phyloP scores from a whole-genome alignment of 2,888 invertebrate species.

The Hirtodrosophila trivittata region DNA sequence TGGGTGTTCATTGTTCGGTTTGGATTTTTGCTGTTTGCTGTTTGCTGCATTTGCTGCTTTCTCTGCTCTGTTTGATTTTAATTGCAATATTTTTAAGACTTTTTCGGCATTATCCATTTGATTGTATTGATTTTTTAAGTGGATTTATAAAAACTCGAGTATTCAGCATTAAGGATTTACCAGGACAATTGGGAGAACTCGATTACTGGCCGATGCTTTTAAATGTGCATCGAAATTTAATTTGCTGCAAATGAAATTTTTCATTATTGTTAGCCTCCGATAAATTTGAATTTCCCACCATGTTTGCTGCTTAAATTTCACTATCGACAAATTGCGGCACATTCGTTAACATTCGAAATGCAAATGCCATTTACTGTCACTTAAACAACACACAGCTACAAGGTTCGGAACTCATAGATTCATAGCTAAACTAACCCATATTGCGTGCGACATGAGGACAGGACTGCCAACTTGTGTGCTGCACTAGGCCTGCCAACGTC shows the following conservation, averaged over 20 bases:
- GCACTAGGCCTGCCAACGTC: not conserved
- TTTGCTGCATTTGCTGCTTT: not conserved
- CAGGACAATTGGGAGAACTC: constrained; percentile 2
- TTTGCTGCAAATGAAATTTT: constrained; percentile 8
- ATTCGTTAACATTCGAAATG: constrained; percentile 6
- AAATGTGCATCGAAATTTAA: constrained; percentile 17
- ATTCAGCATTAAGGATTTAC: constrained; percentile 11
- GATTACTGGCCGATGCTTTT: constrained; percentile 1
- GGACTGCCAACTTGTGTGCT: too few relatives aligned
- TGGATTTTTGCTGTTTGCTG: not conserved
- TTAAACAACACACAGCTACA: constrained; percentile 4
- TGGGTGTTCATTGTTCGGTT: too few relatives aligned
- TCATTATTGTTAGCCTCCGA: not conserved
- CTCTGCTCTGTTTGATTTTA: constrained; percentile 23
- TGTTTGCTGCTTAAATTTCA: constrained; percentile 9
- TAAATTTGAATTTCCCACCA: constrained; percentile 11
- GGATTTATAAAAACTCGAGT: constrained; percentile 20
- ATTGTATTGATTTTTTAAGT: constrained; percentile 33
- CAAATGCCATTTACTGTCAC: not conserved
- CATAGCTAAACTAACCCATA: not conserved
- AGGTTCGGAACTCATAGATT: not conserved
- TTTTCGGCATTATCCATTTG: not conserved
- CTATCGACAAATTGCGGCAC: constrained; percentile 15
- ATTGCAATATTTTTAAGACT: constrained; percentile 34
- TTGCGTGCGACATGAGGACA: too few relatives aligned